A percentile compares a stretch with the other conserved stretches of the same genome.
phyloP scores from a whole-genome alignment of 2,113 vertebrate species.

The Dissostichus mawsoni region DNA sequence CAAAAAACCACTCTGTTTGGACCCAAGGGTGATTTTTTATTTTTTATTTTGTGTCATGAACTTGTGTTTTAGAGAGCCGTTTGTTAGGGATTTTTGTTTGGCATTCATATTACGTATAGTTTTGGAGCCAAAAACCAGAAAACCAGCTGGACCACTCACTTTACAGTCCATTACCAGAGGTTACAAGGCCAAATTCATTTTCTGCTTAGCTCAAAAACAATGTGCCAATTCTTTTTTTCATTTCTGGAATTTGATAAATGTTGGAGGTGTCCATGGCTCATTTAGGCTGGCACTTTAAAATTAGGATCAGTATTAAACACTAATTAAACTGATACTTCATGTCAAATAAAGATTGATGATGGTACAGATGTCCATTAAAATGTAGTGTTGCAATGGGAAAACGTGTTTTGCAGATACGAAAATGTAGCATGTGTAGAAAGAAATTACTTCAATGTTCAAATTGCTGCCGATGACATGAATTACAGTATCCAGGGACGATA shows the following conservation, averaged over 20 bases:
- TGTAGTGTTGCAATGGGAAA: background rate
- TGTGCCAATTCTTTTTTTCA: constrained; percentile 31
- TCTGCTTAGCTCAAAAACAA: constrained; percentile 45
- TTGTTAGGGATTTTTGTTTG: constrained; percentile 63
- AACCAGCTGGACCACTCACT: constrained; percentile 54
- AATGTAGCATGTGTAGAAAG: background rate
- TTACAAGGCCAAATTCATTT: constrained; percentile 58
- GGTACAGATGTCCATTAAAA: background rate
- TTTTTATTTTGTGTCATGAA: constrained; percentile 53
- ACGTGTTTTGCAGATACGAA: constrained; percentile 17
- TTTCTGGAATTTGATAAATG: constrained; percentile 35
- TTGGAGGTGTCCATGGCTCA: constrained; percentile 34
- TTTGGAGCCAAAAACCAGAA: constrained; percentile 51
- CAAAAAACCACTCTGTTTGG: constrained; percentile 35
- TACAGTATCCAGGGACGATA: background rate
- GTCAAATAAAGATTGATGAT: constrained; percentile 40
- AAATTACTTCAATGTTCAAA: background rate
- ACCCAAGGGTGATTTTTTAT: constrained; percentile 21
- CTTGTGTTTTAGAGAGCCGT: constrained; percentile 50
- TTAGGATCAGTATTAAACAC: constrained; percentile 34
- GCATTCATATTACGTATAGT: constrained; percentile 39
- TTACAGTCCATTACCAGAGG: constrained; percentile 56
- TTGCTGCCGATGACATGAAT: too few species aligned
- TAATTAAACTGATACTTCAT: constrained; percentile 39
- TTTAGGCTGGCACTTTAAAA: constrained; percentile 31